These are phyloP conservation scores for Knipowitschia caucasica DNA, from an alignment of 2,797 vertebrate genomes.

Conservation along the genomic window DNA sequence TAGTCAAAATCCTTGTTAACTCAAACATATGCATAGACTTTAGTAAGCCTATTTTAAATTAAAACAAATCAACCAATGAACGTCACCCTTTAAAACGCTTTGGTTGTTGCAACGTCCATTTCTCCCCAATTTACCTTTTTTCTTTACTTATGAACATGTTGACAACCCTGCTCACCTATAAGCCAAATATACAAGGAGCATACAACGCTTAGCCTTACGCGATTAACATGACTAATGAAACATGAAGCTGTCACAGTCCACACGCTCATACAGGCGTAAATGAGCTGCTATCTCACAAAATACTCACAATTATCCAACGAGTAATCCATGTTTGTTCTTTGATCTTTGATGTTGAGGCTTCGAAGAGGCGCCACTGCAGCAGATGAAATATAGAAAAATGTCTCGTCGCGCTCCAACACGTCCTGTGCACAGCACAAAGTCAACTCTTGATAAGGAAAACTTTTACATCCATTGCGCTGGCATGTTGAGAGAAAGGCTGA, in stretches of 20 bases:
- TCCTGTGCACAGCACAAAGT: slow-evolving; percentile 26
- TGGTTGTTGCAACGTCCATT: background rate
- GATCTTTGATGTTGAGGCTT: slow-evolving; percentile 25
- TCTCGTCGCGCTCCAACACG: slow-evolving; percentile 43
- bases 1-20: too few relatives aligned
- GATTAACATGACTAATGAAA: slow-evolving; percentile 66
- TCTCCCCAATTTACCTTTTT: too few relatives aligned
- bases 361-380: slow-evolving; percentile 25
- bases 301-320: slow-evolving; percentile 64
- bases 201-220: slow-evolving; percentile 29
- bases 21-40: too few relatives aligned
- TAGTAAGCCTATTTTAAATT: too few relatives aligned
- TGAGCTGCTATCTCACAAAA: slow-evolving; percentile 25
- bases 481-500: slow-evolving; percentile 74
- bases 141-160: background rate
- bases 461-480: slow-evolving; percentile 38
- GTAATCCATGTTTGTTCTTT: slow-evolving; percentile 72
- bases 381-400: slow-evolving; percentile 36
- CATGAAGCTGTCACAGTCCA: slow-evolving; percentile 60
- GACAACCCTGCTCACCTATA: background rate
- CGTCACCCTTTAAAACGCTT: too few relatives aligned
- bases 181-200: slow-evolving; percentile 22
- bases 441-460: slow-evolving; percentile 28
- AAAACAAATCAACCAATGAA: too few relatives aligned
- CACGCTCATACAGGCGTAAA: slow-evolving; percentile 27